phyloP scores from a whole-genome alignment of 2,888 invertebrate genomes.

The Allophyes oxyacanthae region DNA sequence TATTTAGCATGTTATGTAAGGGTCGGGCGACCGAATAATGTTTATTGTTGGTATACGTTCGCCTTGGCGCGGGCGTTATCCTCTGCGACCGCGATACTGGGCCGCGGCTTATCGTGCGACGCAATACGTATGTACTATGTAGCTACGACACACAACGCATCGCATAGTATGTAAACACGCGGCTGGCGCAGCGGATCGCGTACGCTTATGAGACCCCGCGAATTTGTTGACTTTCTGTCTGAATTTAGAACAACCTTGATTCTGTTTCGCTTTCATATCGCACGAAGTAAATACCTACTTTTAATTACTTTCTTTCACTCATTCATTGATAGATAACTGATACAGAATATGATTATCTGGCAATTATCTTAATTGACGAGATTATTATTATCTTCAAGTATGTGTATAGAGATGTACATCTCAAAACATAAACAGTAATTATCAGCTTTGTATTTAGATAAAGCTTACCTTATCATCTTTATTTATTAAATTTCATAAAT shows the following conservation, averaged over 20 bases:
- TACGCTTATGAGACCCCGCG: background rate
- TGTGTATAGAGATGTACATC: background rate
- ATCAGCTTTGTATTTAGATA: constrained; percentile 7
- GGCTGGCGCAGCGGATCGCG: constrained; percentile 4
- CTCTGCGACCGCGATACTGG: constrained; percentile 73
- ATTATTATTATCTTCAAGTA: background rate
- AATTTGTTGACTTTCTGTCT: background rate
- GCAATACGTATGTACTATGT: constrained; percentile 39
- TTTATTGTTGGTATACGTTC: constrained; percentile 69
- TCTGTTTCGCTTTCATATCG: too few relatives aligned
- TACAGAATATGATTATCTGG: too few relatives aligned
- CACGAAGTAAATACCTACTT: too few relatives aligned
- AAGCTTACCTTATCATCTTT: constrained; percentile 18
- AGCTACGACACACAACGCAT: constrained; percentile 24
- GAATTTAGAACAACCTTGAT: too few relatives aligned
- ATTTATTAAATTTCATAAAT: constrained; percentile 14
- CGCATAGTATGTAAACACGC: constrained; percentile 18
- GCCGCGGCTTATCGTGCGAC: constrained; percentile 69
- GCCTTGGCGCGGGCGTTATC: constrained; percentile 85
- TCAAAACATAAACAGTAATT: constrained; percentile 8
- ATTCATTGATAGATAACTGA: too few relatives aligned
- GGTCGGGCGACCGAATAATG: constrained; percentile 67
- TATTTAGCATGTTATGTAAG: constrained; percentile 72
- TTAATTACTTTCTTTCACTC: too few relatives aligned
- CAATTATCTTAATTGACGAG: background rate